Conservation (phyloP, 2,888 invertebrate species). For the Ryuthela nishihirai region DNA sequence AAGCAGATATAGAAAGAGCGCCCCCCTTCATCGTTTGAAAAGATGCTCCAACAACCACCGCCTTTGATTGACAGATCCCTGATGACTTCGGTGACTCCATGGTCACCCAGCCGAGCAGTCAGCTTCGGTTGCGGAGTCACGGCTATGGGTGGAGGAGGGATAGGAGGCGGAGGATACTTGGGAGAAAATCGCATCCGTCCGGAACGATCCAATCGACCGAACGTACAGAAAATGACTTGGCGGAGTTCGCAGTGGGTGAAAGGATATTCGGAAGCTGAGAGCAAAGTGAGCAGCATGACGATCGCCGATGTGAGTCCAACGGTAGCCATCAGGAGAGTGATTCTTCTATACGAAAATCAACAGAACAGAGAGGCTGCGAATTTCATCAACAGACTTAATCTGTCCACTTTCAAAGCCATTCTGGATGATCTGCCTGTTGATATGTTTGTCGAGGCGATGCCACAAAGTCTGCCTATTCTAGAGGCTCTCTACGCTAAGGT, state of each 20-base stretch:
- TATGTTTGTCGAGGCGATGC: slow-evolving; percentile 80
- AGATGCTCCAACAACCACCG: slow-evolving; percentile 32
- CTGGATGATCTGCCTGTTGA: slow-evolving; percentile 73
- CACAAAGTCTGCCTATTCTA: slow-evolving; percentile 78
- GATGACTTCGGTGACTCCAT: slow-evolving; percentile 4
- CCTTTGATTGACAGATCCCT: slow-evolving; percentile 20
- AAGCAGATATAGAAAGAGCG: neutral
- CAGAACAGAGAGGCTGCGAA: slow-evolving; percentile 88
- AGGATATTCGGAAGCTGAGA: slow-evolving; percentile 37
- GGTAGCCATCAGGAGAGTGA: slow-evolving; percentile 58
- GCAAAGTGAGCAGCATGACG: slow-evolving; percentile 44
- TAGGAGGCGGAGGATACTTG: slow-evolving; percentile 24
- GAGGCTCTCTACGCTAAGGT: slow-evolving; percentile 69
- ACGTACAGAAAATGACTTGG: slow-evolving; percentile 45
- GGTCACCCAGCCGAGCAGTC: slow-evolving; percentile 23
- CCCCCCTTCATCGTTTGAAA: neutral
- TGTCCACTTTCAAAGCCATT: slow-evolving; percentile 68
- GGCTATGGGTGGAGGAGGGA: slow-evolving; percentile 15
- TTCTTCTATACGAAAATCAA: slow-evolving; percentile 78
- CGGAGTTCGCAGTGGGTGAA: slow-evolving; percentile 43
- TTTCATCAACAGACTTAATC: slow-evolving; percentile 72
- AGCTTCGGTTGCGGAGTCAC: slow-evolving; percentile 17
- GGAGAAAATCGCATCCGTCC: slow-evolving; percentile 31
- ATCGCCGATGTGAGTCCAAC: slow-evolving; percentile 54
- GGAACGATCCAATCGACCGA: slow-evolving; percentile 28